Conservation (phyloP, 37 sponge, comb jelly and placozoan genomes). For the Sycon ciliatum region DNA sequence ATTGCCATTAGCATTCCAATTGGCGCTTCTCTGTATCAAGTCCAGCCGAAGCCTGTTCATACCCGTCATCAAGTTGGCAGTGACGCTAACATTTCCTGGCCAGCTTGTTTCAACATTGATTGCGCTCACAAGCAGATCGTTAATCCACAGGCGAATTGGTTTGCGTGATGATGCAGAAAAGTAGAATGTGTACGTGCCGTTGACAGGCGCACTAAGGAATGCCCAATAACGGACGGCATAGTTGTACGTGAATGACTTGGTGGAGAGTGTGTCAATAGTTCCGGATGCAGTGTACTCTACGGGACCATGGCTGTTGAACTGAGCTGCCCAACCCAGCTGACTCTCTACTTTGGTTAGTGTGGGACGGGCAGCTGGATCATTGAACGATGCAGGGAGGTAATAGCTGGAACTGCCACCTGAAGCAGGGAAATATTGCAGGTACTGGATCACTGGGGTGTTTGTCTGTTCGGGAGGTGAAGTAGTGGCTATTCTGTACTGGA, state of each 20-base stretch:
- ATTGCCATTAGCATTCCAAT: neutral
- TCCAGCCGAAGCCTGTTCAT: neutral
- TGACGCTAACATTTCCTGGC: neutral
- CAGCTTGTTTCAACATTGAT: neutral
- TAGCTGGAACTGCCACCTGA: neutral
- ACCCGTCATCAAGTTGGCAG: neutral
- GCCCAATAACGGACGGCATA: slow-evolving; percentile 1
- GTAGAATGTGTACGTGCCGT: neutral
- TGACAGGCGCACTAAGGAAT: neutral
- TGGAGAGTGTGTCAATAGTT: neutral
- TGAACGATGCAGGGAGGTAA: neutral
- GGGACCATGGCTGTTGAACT: neutral
- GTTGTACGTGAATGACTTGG: neutral
- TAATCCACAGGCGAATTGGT: slow-evolving; percentile 9
- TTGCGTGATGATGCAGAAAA: neutral
- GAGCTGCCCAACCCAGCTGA: neutral
- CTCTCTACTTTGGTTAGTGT: neutral
- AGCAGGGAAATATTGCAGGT: neutral
- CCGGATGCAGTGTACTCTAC: neutral
- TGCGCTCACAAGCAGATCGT: neutral
- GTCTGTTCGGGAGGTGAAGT: too few species aligned
- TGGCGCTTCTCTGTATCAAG: neutral
- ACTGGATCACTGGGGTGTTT: too few species aligned
- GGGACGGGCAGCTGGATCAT: neutral
- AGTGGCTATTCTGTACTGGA: neutral